Evolutionary conservation across 2,888 invertebrate species (phyloP).

Genomic region (Chloroclysta siterata): DNA sequence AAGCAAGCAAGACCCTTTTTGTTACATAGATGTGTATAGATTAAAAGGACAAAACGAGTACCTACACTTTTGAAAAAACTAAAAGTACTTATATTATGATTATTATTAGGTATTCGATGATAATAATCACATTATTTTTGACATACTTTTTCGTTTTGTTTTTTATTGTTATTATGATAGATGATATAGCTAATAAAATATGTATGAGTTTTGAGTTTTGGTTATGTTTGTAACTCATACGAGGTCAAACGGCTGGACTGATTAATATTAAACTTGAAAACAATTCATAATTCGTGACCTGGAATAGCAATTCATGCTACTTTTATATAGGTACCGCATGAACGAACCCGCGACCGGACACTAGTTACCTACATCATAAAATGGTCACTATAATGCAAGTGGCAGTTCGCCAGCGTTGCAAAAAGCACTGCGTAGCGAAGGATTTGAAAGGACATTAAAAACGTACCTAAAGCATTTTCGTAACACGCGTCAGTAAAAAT

Average conservation of each 20-base stretch:
- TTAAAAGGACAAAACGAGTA: not conserved
- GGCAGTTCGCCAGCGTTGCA: not conserved
- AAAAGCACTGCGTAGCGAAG: not conserved
- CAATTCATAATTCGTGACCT: not conserved
- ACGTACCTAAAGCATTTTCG: not conserved
- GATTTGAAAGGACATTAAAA: not conserved
- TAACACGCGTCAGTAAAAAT: not conserved
- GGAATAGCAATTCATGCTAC: not conserved
- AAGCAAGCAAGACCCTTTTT: not conserved
- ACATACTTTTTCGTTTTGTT: too few species aligned
- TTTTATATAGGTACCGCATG: not conserved
- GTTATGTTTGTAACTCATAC: too few species aligned
- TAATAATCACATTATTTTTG: too few species aligned
- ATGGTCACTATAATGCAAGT: conserved; percentile 8
- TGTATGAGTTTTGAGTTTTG: too few species aligned
- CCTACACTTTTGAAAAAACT: too few species aligned
- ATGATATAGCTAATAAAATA: too few species aligned
- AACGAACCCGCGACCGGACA: not conserved
- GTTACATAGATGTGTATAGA: not conserved
- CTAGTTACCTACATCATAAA: conserved; percentile 1
- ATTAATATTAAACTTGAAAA: too few species aligned
- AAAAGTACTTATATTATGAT: too few species aligned
- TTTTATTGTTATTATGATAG: too few species aligned
- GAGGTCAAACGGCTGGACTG: too few species aligned
- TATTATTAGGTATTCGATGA: too few species aligned